Conservation (phyloP, 1,140 invertebrate species). For the Aphaenogaster floridana region DNA sequence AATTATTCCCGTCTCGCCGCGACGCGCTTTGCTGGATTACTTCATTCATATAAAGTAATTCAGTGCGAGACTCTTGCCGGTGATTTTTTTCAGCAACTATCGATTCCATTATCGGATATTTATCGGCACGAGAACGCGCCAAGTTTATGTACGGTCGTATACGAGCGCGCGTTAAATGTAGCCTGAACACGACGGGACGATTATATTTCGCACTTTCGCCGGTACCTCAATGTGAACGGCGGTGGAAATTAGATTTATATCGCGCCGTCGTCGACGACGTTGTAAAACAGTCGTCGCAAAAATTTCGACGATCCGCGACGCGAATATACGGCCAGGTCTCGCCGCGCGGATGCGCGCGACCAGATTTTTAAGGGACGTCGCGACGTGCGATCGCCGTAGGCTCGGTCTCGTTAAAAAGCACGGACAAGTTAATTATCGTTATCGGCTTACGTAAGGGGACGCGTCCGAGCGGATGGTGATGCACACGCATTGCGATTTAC, state of each 20-base stretch:
- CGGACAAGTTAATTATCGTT: constrained; percentile 73
- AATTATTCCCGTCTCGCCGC: background rate
- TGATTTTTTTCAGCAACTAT: background rate
- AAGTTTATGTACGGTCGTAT: background rate
- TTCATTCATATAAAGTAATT: background rate
- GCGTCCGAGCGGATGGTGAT: background rate
- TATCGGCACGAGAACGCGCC: background rate
- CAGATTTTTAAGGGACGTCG: constrained; percentile 11
- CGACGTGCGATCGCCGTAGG: background rate
- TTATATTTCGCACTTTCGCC: constrained; percentile 46
- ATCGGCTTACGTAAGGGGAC: constrained; percentile 64
- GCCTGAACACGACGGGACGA: background rate
- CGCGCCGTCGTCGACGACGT: constrained; percentile 29
- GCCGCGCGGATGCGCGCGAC: constrained; percentile 29
- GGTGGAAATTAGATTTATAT: constrained; percentile 71
- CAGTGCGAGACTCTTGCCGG: background rate
- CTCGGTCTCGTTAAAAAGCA: constrained; percentile 46
- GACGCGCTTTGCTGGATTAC: background rate
- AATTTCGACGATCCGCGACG: constrained; percentile 53
- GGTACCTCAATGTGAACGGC: background rate
- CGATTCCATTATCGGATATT: constrained; percentile 13
- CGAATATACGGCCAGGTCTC: constrained; percentile 37
- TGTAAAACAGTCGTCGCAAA: constrained; percentile 63
- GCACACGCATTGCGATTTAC: constrained; percentile 53
- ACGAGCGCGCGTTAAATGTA: constrained; percentile 1